Evolutionary conservation across 1,140 invertebrate genomes (phyloP), one percentile per base, ranked within the genome.

Genomic region (Apis dorsata): DNA sequence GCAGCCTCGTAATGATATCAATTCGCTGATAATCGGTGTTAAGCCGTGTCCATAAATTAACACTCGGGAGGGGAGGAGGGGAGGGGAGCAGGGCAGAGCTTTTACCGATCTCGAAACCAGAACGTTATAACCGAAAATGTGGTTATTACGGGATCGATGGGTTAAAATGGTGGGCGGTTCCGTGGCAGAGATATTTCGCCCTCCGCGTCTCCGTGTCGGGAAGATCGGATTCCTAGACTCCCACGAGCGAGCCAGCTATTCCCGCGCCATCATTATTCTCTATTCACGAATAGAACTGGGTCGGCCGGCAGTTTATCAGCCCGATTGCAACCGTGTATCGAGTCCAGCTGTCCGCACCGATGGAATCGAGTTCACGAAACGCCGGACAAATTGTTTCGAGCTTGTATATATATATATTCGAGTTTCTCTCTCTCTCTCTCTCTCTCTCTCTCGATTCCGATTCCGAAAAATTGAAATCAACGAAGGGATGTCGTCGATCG

Each of bases 21-120:
- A 66, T 84, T 80, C 78, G 73, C 49, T 78, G 86, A 83, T 87
- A 87, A 87, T 87, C 86, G 82, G 63, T 57, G 86, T 84, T 87
- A 87, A 87, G 79, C 85, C 86, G 79, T 86, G 86, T 87, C 86
- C 86, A 87, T 87, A 81, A 87, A 87, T 87, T 87, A 87, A 74
- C 85, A 80, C 71, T 53, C 75, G 49, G 75, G 71, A 60, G 75
- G 44, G 57, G 19, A 3, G 49, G 28, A 21, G 15, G 49, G 24
- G 24, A 49, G 19, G 2, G 49, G 28, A 21, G 15, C 28, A 2
- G 10, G 60, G 63, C 51, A 63, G 69, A 73, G 85, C 81, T 81
- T 87, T 84, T 57, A 71, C 78, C 82, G 85, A 78, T 60, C 72
- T 62, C 65, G 69, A 59, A 59, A 73, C 85, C 57, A 24, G 71